These are phyloP conservation scores for Onthophagus sagittarius DNA, from an alignment of 2,888 invertebrate genomes.

Conservation along the genomic window DNA sequence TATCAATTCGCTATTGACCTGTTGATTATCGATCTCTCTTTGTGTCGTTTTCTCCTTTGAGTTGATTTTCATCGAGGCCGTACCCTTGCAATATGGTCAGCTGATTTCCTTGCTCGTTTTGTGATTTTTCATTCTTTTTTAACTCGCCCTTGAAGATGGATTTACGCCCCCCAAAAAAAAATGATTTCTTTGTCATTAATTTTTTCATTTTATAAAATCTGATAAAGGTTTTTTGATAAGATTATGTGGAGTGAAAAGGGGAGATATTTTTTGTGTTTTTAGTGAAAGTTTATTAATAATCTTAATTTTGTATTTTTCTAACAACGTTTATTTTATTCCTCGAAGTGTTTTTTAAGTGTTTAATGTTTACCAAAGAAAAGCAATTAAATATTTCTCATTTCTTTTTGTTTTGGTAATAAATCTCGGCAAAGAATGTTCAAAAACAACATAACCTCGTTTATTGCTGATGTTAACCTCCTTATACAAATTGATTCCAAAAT, in stretches of 20 bases:
- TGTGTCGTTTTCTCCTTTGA: slow-evolving; percentile 9
- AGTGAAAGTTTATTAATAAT: slow-evolving; percentile 4
- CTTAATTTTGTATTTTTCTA: too few relatives aligned
- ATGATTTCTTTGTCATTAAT: slow-evolving; percentile 21
- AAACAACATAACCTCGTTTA: too few relatives aligned
- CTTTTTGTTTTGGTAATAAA: too few relatives aligned
- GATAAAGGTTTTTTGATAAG: background rate
- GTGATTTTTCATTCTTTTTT: slow-evolving; percentile 1
- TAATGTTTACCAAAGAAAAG: too few relatives aligned
- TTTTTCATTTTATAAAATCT: background rate
- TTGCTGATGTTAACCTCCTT: too few relatives aligned
- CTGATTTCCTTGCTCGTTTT: slow-evolving; percentile 26
- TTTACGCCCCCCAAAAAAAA: slow-evolving; percentile 28
- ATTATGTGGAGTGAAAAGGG: too few relatives aligned
- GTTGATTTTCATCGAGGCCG: slow-evolving; percentile 13
- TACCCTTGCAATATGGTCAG: slow-evolving; percentile 26
- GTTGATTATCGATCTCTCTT: slow-evolving; percentile 24
- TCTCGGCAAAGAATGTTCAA: too few relatives aligned
- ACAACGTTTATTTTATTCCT: too few relatives aligned
- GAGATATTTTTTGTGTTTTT: background rate
- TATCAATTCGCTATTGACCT: slow-evolving; percentile 26
- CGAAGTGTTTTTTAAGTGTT: too few relatives aligned
- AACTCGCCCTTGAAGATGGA: background rate
- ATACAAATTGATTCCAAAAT: too few relatives aligned
- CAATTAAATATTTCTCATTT: too few relatives aligned